Percentiles rank a stretch among this genome's conserved stretches.
These are phyloP conservation scores for Epizoanthus stellaris DNA, from an alignment of 92 coral and sea anemone species.

Conservation along the genomic window DNA sequence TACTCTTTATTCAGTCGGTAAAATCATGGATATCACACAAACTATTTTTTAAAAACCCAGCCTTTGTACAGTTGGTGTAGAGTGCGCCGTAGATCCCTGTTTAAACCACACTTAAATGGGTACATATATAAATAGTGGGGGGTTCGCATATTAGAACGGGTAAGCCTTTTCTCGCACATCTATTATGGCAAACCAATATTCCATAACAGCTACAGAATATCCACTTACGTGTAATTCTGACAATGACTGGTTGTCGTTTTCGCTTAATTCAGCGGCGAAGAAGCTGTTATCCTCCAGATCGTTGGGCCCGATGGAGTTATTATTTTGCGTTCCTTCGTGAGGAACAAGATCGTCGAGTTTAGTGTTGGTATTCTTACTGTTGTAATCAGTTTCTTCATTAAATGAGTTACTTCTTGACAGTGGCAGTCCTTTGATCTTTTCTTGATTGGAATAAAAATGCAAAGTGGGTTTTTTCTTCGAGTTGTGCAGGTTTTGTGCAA, in stretches of 20 bases:
- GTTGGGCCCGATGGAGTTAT: slow-evolving; percentile 5
- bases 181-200: neutral
- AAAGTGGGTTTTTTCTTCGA: slow-evolving; percentile 17
- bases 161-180: neutral
- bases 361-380: neutral
- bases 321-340: slow-evolving; percentile 11
- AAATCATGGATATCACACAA: too few relatives aligned
- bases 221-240: slow-evolving; percentile 28
- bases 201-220: neutral
- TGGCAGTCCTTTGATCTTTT: slow-evolving; percentile 5
- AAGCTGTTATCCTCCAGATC: neutral
- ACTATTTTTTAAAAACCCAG: too few relatives aligned
- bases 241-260: slow-evolving; percentile 23
- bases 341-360: neutral
- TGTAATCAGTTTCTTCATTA: neutral
- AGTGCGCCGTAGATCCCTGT: too few relatives aligned
- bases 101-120: too few relatives aligned
- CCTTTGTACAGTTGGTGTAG: too few relatives aligned
- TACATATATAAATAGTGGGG: too few relatives aligned
- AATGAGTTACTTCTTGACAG: slow-evolving; percentile 16
- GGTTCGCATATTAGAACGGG: neutral
- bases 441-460: neutral
- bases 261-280: too few relatives aligned
- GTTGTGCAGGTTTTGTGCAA: slow-evolving; percentile 4
- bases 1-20: too few relatives aligned